Evolutionary conservation across 2,113 vertebrate species (phyloP), one percentile per base, ranked within the genome.

Genomic region (Microcebus lehilahytsara): DNA sequence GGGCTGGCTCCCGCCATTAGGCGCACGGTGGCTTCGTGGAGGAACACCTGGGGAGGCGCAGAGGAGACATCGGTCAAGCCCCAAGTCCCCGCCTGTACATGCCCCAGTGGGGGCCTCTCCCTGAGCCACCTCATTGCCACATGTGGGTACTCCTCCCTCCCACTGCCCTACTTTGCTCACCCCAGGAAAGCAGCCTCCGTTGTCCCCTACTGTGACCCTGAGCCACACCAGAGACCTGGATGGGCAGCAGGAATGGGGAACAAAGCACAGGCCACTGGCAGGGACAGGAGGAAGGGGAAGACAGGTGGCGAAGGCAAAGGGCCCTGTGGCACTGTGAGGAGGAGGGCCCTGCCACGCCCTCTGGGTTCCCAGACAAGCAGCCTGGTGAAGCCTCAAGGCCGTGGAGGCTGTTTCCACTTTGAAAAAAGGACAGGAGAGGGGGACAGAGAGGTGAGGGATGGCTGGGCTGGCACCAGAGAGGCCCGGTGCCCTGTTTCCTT

Each of bases 1-100:
- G 99, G 99, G 98, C 99, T 99, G 97, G 99, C 99, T 77, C 99
- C 99, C 0, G 99, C 99, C 99, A 99, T 99, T 97, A 99, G 98
- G 85, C 99, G 99, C 96, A 99, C 99, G 0, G 99, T 99, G 86
- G 99, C 99, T 98, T 99, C 99, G 0, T 99, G 99, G 46, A 99
- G 99, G 93, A 99, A 99, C 97, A 99, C 99, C 99, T 99, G 97
- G 32, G 60, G 69, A n/a, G 67, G 74, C 80, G 46, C 46, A 60
- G 0, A 78, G 62, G 79, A n/a, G 25, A 19, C 0, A 1, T 19
- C 9, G 16, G 32, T 94, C 40, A 60, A 17, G 81, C 23, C 32
- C 32, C 0, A 12, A 51, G 37, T 22, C 60, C 56, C 67, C 16
- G 20, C 30, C 30, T 10, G 66, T 25, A 86, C 37, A 12, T 3